Evolutionary conservation across 2,113 vertebrate species (phyloP).

Genomic region (Notiomystis cincta): DNA sequence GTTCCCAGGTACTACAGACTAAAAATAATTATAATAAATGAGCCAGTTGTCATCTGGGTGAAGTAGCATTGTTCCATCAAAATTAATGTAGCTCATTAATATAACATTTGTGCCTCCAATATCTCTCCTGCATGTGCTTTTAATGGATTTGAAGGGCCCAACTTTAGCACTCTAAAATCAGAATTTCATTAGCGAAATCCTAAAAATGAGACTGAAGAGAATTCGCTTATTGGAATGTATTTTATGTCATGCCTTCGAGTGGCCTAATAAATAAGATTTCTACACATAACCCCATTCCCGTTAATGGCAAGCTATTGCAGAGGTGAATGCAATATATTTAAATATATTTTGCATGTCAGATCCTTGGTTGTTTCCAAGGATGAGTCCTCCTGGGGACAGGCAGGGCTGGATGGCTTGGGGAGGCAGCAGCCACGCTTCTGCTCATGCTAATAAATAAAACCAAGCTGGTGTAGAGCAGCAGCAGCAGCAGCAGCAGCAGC

Average conservation of each 20-base stretch:
- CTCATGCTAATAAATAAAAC: neutral
- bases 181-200: neutral
- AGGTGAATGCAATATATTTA: neutral
- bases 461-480: neutral
- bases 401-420: neutral
- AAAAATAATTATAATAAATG: neutral
- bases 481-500: neutral
- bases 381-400: neutral
- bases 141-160: neutral
- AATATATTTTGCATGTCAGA: neutral
- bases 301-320: neutral
- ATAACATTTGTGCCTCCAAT: neutral
- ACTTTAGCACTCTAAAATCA: neutral
- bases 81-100: conserved; percentile 14
- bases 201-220: neutral
- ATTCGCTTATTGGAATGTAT: neutral
- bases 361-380: neutral
- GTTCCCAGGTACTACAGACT: neutral
- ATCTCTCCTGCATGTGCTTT: neutral
- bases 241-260: neutral
- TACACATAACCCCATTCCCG: neutral
- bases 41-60: neutral
- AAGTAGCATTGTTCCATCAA: neutral
- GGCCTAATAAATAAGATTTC: neutral
- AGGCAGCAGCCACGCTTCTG: rapidly evolving